phyloP scores from a whole-genome alignment of 2,113 vertebrate species.

The Hyperoodon ampullatus region DNA sequence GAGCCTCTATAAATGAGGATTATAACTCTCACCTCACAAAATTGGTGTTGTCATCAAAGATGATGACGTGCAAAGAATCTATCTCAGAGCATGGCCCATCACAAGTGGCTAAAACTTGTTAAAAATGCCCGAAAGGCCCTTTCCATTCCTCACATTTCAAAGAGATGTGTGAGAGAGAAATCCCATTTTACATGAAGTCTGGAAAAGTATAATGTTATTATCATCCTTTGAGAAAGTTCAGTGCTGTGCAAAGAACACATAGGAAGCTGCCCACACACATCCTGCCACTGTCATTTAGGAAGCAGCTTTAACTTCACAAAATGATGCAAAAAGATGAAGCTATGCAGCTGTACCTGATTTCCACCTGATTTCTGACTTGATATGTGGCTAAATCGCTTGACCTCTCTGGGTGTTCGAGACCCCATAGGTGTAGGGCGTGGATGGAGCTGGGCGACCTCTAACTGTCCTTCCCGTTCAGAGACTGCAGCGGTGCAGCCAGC shows the following conservation, averaged over 20 bases:
- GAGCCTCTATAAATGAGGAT: background rate
- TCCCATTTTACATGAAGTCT: background rate
- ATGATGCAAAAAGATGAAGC: background rate
- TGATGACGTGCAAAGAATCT: background rate
- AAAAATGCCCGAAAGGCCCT: background rate
- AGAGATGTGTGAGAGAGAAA: background rate
- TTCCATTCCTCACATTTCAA: background rate
- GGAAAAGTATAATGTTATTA: background rate
- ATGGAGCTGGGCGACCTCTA: constrained; percentile 54
- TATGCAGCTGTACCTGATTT: background rate
- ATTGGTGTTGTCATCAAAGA: background rate
- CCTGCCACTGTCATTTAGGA: constrained; percentile 23
- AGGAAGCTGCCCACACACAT: constrained; percentile 40
- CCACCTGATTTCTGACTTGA: constrained; percentile 9
- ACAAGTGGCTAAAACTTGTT: background rate
- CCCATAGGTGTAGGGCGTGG: background rate
- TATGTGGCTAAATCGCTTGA: background rate
- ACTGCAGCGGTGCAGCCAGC: background rate
- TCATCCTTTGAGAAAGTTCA: constrained; percentile 53
- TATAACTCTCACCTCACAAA: background rate
- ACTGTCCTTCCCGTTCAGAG: constrained; percentile 55
- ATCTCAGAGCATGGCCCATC: background rate
- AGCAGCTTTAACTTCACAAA: constrained; percentile 29
- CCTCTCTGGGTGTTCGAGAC: background rate
- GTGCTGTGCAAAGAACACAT: constrained; percentile 40